Evolutionary conservation across 2,888 invertebrate genomes (phyloP).

Genomic region (Caenorhabditis imperialis): DNA sequence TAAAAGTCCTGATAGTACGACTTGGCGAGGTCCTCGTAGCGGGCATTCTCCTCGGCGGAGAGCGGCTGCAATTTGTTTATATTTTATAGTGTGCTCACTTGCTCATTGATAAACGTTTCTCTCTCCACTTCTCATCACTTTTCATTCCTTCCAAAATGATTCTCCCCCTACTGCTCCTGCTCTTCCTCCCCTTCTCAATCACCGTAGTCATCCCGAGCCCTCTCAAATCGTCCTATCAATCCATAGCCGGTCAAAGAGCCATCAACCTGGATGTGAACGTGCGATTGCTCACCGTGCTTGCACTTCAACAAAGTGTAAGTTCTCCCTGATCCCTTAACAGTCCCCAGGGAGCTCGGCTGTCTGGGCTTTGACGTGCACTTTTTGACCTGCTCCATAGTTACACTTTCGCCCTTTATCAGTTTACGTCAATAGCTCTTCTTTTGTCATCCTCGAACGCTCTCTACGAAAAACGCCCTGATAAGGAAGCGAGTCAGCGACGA

Average conservation of each 20-base stretch:
- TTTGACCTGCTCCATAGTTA: conserved; percentile 18
- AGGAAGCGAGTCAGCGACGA: conserved; percentile 17
- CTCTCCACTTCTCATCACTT: neutral
- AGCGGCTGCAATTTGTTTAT: conserved; percentile 66
- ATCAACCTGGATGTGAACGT: conserved; percentile 68
- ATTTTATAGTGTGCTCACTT: neutral
- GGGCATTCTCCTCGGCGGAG: conserved; percentile 62
- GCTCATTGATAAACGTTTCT: too few species aligned
- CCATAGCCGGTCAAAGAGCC: conserved; percentile 64
- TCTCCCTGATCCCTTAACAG: too few species aligned
- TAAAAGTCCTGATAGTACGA: conserved; percentile 72
- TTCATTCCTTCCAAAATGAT: conserved; percentile 9
- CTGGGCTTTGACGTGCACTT: conserved; percentile 29
- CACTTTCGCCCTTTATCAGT: conserved; percentile 12
- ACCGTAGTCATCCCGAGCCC: conserved; percentile 58
- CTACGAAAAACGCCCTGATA: conserved; percentile 33
- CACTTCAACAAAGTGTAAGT: conserved; percentile 68
- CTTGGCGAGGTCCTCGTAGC: conserved; percentile 72
- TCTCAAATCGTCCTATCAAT: conserved; percentile 56
- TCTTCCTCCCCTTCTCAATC: neutral
- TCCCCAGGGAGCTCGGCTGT: too few species aligned
- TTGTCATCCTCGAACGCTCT: conserved; percentile 42
- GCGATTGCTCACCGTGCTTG: conserved; percentile 62
- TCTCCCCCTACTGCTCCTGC: neutral
- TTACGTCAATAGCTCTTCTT: conserved; percentile 23